Conservation (phyloP, 2,797 vertebrate genomes). For the Liasis olivaceus region DNA sequence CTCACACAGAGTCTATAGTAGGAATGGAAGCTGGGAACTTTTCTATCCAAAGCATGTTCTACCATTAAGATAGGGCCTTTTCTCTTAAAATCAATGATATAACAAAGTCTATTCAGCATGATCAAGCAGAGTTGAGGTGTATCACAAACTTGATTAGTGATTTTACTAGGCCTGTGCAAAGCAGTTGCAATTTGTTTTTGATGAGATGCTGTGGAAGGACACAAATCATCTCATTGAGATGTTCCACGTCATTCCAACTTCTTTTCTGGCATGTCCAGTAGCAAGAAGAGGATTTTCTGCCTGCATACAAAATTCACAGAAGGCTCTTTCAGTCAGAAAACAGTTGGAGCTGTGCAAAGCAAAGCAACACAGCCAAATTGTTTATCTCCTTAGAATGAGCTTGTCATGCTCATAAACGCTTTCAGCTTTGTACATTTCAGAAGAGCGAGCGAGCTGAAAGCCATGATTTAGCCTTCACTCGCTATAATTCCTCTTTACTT, state of each 20-base stretch:
- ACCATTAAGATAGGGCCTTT: neutral
- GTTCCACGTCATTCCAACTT: neutral
- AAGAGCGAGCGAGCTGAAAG: conserved; percentile 26
- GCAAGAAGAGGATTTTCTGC: neutral
- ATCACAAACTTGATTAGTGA: neutral
- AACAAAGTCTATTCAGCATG: neutral
- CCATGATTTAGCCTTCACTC: conserved; percentile 8
- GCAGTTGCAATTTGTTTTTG: neutral
- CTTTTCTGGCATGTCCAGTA: neutral
- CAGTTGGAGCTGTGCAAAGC: neutral
- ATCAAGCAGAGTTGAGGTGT: neutral
- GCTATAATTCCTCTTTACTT: neutral
- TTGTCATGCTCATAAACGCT: neutral
- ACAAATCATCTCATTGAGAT: neutral
- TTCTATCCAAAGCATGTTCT: neutral
- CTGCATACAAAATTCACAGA: neutral
- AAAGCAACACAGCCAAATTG: neutral
- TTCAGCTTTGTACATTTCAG: conserved; percentile 22
- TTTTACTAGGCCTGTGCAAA: neutral
- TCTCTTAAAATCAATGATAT: neutral
- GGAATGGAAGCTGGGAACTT: neutral
- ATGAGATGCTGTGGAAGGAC: neutral
- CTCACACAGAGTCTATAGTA: neutral
- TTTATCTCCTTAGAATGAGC: neutral
- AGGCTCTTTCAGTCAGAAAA: neutral